Base-by-base conservation (phyloP, 2,797 vertebrate genomes). In the Bradypodion pumilum region DNA sequence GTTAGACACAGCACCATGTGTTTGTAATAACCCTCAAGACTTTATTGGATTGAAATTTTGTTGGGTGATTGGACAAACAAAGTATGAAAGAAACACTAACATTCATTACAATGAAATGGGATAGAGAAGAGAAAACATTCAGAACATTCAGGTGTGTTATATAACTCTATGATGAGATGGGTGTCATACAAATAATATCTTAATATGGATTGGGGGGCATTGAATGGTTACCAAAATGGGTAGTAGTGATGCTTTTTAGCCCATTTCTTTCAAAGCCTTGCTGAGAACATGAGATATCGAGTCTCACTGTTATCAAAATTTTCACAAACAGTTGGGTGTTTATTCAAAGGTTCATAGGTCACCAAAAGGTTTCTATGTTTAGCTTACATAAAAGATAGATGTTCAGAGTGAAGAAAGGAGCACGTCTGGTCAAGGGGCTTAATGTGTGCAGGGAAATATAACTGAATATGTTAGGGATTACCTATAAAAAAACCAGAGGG, bases 381-480 rank as follows among this genome's bases (percentile, higher is more conserved):
- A 46, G 32, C 42, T 6, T 65, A 10, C 21, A 6, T 10, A 29
- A 49, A 8, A 65, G 74, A 49, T 35, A 42, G 42, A 49, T 16
- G 29, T 7, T 46, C 74, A 4, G 2, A 29, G 52, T 76, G 59
- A 76, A 29, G 7, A 3, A 10, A 40, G 72, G 65, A 69, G 40
- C 23, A 86, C 7, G 72, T 81, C 23, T 32, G 70, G n/a, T 83
- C 52, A 74, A 76, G 74, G 76, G 6, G 25, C 52, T 56, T 56
- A 3, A n/a, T 56, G 52, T 56, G 52, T 56, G 52, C 3, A 15
- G 56, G 81, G 63, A 25, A 73, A 37, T 80, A 62, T 65, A 44
- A 63, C 1, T 84, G 80, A 76, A 84, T 83, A 42, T 72, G 42
- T 74, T 46, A 77, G 88, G 80, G 79, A 81, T 29, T 32, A 72